Percentiles rank a stretch among this genome's conserved stretches.
Evolutionary conservation across 2,113 vertebrate species (phyloP).

Genomic region (Falco punctatus): DNA sequence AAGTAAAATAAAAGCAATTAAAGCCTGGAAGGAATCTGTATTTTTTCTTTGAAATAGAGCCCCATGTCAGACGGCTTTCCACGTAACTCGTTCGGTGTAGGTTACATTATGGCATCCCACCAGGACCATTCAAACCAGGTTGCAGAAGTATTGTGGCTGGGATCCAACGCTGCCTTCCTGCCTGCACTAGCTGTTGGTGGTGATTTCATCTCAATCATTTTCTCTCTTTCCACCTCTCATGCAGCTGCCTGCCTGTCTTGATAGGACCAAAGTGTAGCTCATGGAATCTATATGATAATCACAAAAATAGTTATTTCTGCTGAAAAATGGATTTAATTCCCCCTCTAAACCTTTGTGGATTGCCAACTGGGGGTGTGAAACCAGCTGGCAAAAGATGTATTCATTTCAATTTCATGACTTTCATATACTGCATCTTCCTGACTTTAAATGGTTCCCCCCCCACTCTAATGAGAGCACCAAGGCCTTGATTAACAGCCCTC

Average conservation of each 20-base stretch:
- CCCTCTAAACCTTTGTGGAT: constrained; percentile 62
- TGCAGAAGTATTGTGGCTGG: constrained; percentile 40
- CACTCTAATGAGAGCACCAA: constrained; percentile 39
- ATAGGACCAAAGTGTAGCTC: constrained; percentile 62
- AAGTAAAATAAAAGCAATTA: constrained; percentile 36
- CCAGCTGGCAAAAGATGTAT: constrained; percentile 64
- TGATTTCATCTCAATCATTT: constrained; percentile 47
- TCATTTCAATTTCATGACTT: constrained; percentile 58
- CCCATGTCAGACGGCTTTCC: constrained; percentile 1
- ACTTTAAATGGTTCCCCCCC: constrained; percentile 35
- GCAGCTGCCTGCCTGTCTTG: constrained; percentile 59
- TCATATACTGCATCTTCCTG: constrained; percentile 13
- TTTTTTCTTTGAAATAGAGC: constrained; percentile 31
- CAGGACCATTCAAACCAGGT: constrained; percentile 40
- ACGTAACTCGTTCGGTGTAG: background rate
- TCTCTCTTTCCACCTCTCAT: constrained; percentile 63
- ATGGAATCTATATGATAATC: constrained; percentile 65
- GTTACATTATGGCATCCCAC: constrained; percentile 38
- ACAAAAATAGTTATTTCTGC: constrained; percentile 64
- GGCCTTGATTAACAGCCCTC: constrained; percentile 41
- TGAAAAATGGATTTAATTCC: constrained; percentile 68
- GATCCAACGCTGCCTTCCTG: background rate
- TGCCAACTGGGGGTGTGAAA: constrained; percentile 73
- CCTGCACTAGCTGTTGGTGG: constrained; percentile 17
- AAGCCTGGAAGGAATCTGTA: background rate